Percentiles rank a stretch among this genome's conserved stretches.
phyloP scores from a whole-genome alignment of 1,140 invertebrate species.

The Pogonomyrmex californicus region DNA sequence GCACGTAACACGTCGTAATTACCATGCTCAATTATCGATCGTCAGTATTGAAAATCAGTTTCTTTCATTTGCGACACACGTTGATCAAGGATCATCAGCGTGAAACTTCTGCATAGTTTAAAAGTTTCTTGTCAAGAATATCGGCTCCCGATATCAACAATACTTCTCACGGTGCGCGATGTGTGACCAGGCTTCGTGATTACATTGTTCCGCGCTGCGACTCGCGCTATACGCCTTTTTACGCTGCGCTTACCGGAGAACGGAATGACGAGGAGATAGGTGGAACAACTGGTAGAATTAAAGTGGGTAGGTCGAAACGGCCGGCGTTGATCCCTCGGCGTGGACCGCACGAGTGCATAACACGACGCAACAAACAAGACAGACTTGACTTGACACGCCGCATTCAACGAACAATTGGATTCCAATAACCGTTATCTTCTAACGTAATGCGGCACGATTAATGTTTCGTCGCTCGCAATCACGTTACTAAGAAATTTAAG shows the following conservation, averaged over 20 bases:
- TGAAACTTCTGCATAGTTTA: background rate
- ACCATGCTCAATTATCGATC: background rate
- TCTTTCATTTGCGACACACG: conserved; percentile 7
- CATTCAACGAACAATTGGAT: conserved; percentile 56
- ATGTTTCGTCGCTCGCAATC: background rate
- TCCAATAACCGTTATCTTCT: conserved; percentile 48
- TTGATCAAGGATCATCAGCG: conserved; percentile 4
- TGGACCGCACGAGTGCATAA: conserved; percentile 18
- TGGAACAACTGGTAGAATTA: conserved; percentile 58
- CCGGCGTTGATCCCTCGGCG: conserved; percentile 45
- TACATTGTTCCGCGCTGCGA: conserved; percentile 49
- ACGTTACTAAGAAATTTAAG: background rate
- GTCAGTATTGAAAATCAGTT: background rate
- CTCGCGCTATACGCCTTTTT: conserved; percentile 50
- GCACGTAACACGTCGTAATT: background rate
- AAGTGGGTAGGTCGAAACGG: conserved; percentile 65
- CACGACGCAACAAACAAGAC: conserved; percentile 19
- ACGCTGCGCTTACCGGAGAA: conserved; percentile 14
- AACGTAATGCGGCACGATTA: background rate
- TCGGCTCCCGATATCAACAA: background rate
- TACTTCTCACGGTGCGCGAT: conserved; percentile 43
- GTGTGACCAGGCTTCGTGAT: conserved; percentile 33
- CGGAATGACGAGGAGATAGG: conserved; percentile 40
- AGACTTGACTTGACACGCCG: conserved; percentile 4
- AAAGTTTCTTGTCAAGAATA: conserved; percentile 2